phyloP scores from a whole-genome alignment of 2,888 invertebrate species.

The Epinotia bilunana region DNA sequence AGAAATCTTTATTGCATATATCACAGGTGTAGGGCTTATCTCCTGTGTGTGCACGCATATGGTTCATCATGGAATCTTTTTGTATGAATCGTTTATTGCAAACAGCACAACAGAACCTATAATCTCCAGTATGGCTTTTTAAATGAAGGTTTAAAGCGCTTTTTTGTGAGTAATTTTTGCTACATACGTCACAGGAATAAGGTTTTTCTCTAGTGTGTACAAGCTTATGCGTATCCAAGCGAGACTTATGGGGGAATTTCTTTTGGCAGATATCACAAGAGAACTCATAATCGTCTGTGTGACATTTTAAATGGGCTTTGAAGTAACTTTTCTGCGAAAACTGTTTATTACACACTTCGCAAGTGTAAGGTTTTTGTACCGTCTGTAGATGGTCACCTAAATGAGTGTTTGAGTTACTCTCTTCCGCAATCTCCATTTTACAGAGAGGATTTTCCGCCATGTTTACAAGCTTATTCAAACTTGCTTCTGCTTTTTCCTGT shows the following conservation, averaged over 20 bases:
- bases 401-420: background rate
- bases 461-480: background rate
- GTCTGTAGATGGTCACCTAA: background rate
- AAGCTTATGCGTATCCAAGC: constrained; percentile 2
- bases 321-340: constrained; percentile 1
- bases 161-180: background rate
- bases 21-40: constrained; percentile 23
- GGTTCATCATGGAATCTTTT: constrained; percentile 3
- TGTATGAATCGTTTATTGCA: constrained; percentile 12
- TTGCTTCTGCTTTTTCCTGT: background rate
- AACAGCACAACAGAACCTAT: constrained; percentile 1
- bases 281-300: constrained; percentile 1
- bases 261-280: constrained; percentile 6
- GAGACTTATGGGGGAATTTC: background rate
- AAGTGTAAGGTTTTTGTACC: background rate
- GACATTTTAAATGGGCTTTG: constrained; percentile 4
- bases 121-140: constrained; percentile 10
- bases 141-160: constrained; percentile 4
- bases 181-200: constrained; percentile 3
- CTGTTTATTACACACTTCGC: background rate
- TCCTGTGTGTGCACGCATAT: constrained; percentile 9
- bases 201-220: constrained; percentile 12
- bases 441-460: background rate
- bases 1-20: constrained; percentile 18
- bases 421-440: background rate